Conservation (phyloP, 2,888 invertebrate species). For the Cosmorhoe ocellata region DNA sequence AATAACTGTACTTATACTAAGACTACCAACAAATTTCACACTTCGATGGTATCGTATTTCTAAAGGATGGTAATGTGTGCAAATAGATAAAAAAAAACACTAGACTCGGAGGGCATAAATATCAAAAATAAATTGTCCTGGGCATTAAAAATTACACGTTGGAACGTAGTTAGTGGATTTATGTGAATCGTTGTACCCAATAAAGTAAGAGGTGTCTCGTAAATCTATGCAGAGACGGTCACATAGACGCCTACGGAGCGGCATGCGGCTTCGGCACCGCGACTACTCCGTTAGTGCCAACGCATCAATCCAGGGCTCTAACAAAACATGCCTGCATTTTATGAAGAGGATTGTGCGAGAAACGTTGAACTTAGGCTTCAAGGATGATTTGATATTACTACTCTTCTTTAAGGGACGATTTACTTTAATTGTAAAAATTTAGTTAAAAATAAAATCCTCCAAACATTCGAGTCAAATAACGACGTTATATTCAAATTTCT, state of each 20-base stretch:
- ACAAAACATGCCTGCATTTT: constrained; percentile 13
- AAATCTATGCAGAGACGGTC: constrained; percentile 70
- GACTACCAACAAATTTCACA: constrained; percentile 58
- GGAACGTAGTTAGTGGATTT: constrained; percentile 64
- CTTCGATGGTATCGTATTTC: constrained; percentile 12
- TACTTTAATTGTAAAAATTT: no score
- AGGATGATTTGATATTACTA: neutral
- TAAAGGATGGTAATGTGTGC: constrained; percentile 11
- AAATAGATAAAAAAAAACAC: constrained; percentile 9
- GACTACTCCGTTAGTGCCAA: constrained; percentile 61
- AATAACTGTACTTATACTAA: constrained; percentile 57
- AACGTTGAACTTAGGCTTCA: neutral
- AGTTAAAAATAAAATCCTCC: no score
- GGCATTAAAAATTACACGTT: constrained; percentile 59
- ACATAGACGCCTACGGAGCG: constrained; percentile 71
- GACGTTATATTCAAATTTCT: no score
- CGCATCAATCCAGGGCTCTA: constrained; percentile 19
- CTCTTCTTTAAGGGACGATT: no score
- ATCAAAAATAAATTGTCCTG: constrained; percentile 46
- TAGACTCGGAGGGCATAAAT: constrained; percentile 33
- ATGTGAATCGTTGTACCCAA: constrained; percentile 74
- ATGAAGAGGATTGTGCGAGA: neutral
- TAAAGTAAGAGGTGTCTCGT: constrained; percentile 77
- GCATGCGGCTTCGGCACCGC: constrained; percentile 63
- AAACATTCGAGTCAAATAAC: no score